phyloP scores from a whole-genome alignment of 2,888 invertebrate species.

The Agonopterix subpropinquella region DNA sequence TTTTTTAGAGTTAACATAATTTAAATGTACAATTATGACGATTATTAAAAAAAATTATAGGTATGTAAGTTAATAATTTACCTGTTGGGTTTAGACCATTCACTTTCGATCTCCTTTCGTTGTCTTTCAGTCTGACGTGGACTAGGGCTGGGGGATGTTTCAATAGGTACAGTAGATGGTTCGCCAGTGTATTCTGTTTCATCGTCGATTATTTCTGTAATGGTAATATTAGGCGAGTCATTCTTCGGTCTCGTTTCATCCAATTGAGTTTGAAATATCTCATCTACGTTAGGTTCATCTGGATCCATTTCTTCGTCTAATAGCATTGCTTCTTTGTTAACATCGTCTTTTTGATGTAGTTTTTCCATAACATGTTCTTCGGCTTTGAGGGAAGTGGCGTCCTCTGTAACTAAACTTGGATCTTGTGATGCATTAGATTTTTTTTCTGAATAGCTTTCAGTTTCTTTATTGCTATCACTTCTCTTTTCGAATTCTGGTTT shows the following conservation, averaged over 20 bases:
- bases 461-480: constrained; percentile 51
- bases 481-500: constrained; percentile 30
- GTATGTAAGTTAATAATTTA: constrained; percentile 22
- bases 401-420: constrained; percentile 62
- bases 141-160: constrained; percentile 61
- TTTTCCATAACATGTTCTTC: constrained; percentile 65
- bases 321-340: constrained; percentile 50
- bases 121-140: constrained; percentile 40
- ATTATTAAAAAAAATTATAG: neutral
- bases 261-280: constrained; percentile 60
- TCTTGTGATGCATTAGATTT: constrained; percentile 66
- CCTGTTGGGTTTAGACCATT: constrained; percentile 72
- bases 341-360: constrained; percentile 48
- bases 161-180: constrained; percentile 48
- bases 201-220: constrained; percentile 66
- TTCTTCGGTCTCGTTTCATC: constrained; percentile 46
- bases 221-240: constrained; percentile 65
- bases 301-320: constrained; percentile 58
- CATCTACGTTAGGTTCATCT: constrained; percentile 61
- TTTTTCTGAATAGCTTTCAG: constrained; percentile 60
- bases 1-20: neutral
- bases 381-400: constrained; percentile 40
- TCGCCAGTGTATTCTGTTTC: constrained; percentile 41
- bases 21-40: neutral
- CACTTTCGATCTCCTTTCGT: constrained; percentile 38